phyloP scores from a whole-genome alignment of 2,113 vertebrate species.

The Cyprinodon tularosa region DNA sequence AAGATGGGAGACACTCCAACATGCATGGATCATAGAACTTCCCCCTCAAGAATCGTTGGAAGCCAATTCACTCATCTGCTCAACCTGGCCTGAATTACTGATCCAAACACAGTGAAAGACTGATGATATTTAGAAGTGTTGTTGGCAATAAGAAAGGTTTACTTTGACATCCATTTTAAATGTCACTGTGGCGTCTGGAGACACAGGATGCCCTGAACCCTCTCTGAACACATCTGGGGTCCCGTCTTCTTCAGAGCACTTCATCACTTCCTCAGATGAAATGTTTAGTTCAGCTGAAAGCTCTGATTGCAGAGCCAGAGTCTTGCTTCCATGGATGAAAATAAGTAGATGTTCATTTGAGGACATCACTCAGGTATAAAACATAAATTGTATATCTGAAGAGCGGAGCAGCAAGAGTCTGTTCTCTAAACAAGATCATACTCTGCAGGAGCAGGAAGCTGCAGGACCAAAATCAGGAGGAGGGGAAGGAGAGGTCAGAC shows the following conservation, averaged over 20 bases:
- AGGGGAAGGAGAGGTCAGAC: neutral
- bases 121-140: slow-evolving; percentile 63
- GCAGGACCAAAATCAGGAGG: neutral
- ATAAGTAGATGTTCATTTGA: slow-evolving; percentile 29
- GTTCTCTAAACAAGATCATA: slow-evolving; percentile 15
- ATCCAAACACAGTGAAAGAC: slow-evolving; percentile 72
- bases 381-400: slow-evolving; percentile 63
- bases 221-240: slow-evolving; percentile 62
- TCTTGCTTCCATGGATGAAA: slow-evolving; percentile 36
- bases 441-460: slow-evolving; percentile 16
- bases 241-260: slow-evolving; percentile 59
- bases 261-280: slow-evolving; percentile 52
- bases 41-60: neutral
- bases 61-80: slow-evolving; percentile 45
- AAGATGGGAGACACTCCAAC: slow-evolving; percentile 11
- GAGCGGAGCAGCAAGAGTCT: slow-evolving; percentile 33
- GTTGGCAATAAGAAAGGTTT: slow-evolving; percentile 68
- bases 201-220: slow-evolving; percentile 59
- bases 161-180: slow-evolving; percentile 65
- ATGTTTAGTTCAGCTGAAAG: slow-evolving; percentile 66
- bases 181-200: slow-evolving; percentile 58
- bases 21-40: slow-evolving; percentile 13
- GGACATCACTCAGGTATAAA: slow-evolving; percentile 56
- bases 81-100: slow-evolving; percentile 65
- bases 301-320: slow-evolving; percentile 49